Evolutionary conservation across 2,113 vertebrate genomes (phyloP), one percentile per base, ranked within the genome.

Genomic region (Ivindomyrus marchei): DNA sequence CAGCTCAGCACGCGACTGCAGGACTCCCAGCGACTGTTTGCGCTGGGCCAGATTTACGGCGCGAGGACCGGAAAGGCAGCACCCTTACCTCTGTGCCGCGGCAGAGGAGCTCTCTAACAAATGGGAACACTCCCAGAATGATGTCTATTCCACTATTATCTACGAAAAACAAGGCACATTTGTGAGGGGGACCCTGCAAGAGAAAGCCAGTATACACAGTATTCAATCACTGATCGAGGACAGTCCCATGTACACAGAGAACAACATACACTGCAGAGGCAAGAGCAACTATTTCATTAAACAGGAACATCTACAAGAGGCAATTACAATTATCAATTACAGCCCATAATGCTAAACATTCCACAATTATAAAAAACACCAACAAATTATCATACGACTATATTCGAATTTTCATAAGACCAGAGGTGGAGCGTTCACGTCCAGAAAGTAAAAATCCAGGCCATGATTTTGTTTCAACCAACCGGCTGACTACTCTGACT

Each of bases 131-230:
- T 92, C 98, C 98, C 94, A 99, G 97, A 96, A 99, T 99, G 95
- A 99, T 97, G 96, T 99, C 98, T 94, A 99, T 96, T 94, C 98
- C 98, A 95, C 98, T 99, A 97, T 99, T 99, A 97, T 99, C 98
- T 97, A 99, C 98, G 96, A 99, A 99, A 97, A 99, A 98, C 97
- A 99, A 98, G 96, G 98, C 98, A 98, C 98, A 99, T 97, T 97
- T 98, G 94, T 99, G 98, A 97, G 98, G 98, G 92, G 97, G 97
- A 93, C 97, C 98, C 98, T 99, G 98, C 87, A 97, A 98, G 95
- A 97, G 94, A 98, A 97, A 96, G 96, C 91, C 95, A 95, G 93
- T 91, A 94, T 50, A 91, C 90, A 92, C 90, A 19, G 92, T 87
- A 90, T 96, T 96, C 93, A 96, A 96, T 91, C 89, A 90, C 53